A percentile compares a stretch with the other conserved stretches of the same genome.
phyloP scores from a whole-genome alignment of 2,888 invertebrate genomes.

The Harpalus rubripes region DNA sequence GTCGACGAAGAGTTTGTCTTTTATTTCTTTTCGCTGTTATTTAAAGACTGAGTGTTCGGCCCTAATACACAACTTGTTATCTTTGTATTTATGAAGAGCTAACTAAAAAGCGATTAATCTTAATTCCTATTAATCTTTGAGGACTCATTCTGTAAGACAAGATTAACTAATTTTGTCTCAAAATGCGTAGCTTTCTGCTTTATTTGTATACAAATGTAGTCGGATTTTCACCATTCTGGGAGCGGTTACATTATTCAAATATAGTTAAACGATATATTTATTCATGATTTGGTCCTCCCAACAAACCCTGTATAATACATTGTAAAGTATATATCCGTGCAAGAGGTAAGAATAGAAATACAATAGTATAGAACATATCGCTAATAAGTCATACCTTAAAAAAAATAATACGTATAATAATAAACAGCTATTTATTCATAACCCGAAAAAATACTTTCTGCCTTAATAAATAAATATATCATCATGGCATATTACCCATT shows the following conservation, averaged over 20 bases:
- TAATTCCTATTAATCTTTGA: conserved; percentile 8
- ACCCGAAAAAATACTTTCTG: too few species aligned
- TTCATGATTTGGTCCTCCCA: background rate
- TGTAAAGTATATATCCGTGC: background rate
- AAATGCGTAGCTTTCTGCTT: conserved; percentile 28
- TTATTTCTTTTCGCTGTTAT: conserved; percentile 22
- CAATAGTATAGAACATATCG: too few species aligned
- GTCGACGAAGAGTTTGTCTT: conserved; percentile 13
- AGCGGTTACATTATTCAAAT: background rate
- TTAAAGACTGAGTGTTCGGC: background rate
- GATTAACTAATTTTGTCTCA: conserved; percentile 21
- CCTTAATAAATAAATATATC: too few species aligned
- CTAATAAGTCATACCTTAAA: too few species aligned
- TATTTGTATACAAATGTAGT: conserved; percentile 18
- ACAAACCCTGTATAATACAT: background rate
- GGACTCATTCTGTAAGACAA: conserved; percentile 6
- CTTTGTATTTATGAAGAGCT: conserved; percentile 36
- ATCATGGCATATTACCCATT: too few species aligned
- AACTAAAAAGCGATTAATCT: conserved; percentile 19
- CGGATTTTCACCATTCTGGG: background rate
- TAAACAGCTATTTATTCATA: too few species aligned
- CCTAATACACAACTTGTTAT: conserved; percentile 13
- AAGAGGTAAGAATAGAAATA: too few species aligned
- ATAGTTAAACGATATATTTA: background rate
- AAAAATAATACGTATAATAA: too few species aligned